Evolutionary conservation across 2,113 vertebrate genomes (phyloP), one percentile per base, ranked within the genome.

Genomic region (Colinus virginianus): DNA sequence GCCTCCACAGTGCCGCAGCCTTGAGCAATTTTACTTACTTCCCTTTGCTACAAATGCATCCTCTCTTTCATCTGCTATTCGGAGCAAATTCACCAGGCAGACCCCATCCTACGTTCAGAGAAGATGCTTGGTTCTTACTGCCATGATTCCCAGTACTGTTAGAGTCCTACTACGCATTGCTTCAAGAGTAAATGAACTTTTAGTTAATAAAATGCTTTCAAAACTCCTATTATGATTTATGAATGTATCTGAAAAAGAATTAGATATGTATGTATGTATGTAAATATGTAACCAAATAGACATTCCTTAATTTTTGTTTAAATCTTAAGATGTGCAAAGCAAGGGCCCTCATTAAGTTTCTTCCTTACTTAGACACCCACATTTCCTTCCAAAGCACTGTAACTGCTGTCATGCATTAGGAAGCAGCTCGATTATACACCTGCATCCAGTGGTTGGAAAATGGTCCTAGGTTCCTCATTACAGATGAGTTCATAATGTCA

Each of bases 1-100:
- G 51, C 51, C 17, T 95, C 80, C 90, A 92, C 87, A 84, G 66
- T 67, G 42, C 74, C 92, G 78, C 81, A 95, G 90, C 90, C 92
- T 90, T 88, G 87, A 96, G 74, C 81, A 94, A 55, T 84, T 94
- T 95, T 87, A 87, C 70, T 95, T 87, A 87, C 70, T 92, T 84
- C 66, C 2, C 2, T 78, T 75, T 89, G 10, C 51, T 89, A 81
- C 45, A 79, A 76, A 92, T 4, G n/a, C 43, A 69, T 72, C 48
- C 6, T 79, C 28, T 85, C 4, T 49, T 5, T 56, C 7, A 32
- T 28, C 51, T 80, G 32, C 59, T 83, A 21, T 77, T 90, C 21
- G 83, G 56, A 86, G 34, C 34, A 90, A 76, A 90, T 76, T 38
- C 43, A 67, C 45, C 42, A 62, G 77, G 36, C 30, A 79, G 59